Evolutionary conservation across 1,140 invertebrate species (phyloP).

Genomic region (Apis florea): DNA sequence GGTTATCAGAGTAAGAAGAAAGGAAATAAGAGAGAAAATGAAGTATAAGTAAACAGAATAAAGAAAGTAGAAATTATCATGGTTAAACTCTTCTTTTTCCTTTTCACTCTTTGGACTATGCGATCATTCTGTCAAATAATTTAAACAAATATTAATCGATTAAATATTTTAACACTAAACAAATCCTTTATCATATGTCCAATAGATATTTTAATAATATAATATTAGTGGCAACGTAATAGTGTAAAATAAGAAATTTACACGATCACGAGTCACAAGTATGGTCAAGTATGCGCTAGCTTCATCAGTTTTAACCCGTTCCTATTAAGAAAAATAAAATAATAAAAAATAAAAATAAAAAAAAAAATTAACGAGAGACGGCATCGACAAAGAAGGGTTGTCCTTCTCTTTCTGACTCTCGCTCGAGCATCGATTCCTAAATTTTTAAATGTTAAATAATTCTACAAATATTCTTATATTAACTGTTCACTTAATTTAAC

Average conservation of each 20-base stretch:
- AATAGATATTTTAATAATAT: not conserved
- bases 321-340: constrained; percentile 15
- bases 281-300: constrained; percentile 47
- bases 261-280: constrained; percentile 6
- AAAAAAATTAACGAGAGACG: constrained; percentile 27
- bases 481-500: not conserved
- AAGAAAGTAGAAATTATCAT: constrained; percentile 31
- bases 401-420: constrained; percentile 43
- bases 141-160: not conserved
- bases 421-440: constrained; percentile 43
- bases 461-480: not conserved
- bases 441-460: not conserved
- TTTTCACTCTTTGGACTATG: not conserved
- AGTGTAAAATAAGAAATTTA: not conserved
- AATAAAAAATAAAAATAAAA: constrained; percentile 37
- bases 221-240: not conserved
- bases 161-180: no score
- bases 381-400: constrained; percentile 26
- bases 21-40: constrained; percentile 56
- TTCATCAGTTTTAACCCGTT: constrained; percentile 44
- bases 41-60: constrained; percentile 46
- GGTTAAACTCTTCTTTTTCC: not conserved
- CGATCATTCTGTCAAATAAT: not conserved
- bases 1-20: constrained; percentile 54
- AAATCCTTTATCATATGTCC: not conserved